Base-by-base conservation (phyloP, 2,888 invertebrate species). In the Xestoiulus laeticollis region DNA sequence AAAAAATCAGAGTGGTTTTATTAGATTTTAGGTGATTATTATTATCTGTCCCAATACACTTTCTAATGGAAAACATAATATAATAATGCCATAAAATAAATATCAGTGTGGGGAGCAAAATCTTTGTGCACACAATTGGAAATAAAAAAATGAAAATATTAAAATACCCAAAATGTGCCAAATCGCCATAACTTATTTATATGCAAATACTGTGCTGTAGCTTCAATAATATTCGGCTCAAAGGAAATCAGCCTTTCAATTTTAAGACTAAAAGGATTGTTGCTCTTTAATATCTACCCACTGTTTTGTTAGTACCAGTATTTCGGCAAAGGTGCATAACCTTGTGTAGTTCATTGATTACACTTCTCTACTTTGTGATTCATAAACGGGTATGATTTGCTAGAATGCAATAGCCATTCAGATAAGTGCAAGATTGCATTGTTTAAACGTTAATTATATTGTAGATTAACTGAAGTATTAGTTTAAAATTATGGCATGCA, bases 341-440 rank as follows among this genome's bases (percentile, higher is more conserved):
- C 68, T 68, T n/a, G 4, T 26, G 26, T 78, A 78, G 78, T 78
- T 78, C 78, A 78, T 10, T 78, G 78, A 78, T 30, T 30, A 30
- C 78, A 30, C 12, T 78, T 30, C 78, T 78, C 78, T 30, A 26
- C 26, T 5, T 87, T n/a, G 26, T 87, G 68, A 87, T 44, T 85
- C 84, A 38, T 22, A 43, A 32, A 86, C 48, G 26, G 53, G 44
- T 86, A 26, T 8, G 43, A 30, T n/a, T 32, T 19, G 0, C 30
- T 14, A n/a, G 1, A 12, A 53, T 48, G 19, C 53, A 53, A 86
- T 85, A 53, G 19, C 44, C 26, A 14, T 68, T 68, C 22, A 68
- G n/a, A 1, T 38, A 22, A 68, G 22, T 22, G 59, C 5, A 22
- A 68, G 22, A 19, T 0, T 1, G 8, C 8, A 8, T 38, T 38